Base-by-base conservation (phyloP, 2,797 vertebrate species). In the Acanthis flammea region DNA sequence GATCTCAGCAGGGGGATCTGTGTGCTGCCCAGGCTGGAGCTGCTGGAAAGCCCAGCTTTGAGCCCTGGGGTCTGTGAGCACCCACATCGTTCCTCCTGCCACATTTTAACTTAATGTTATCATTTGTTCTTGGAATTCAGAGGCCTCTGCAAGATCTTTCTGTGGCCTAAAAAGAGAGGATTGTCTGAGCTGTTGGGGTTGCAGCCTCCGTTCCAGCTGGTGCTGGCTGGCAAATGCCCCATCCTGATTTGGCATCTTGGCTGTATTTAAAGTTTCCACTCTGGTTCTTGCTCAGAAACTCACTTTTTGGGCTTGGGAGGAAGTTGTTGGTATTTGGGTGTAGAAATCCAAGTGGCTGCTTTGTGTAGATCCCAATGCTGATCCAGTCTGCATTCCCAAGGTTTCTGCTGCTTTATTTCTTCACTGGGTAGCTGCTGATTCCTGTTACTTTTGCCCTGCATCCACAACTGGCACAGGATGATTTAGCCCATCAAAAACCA, bases 221-320 rank as follows among this genome's bases (percentile, higher is more conserved):
- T 76, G 13, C 45, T 0, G 6, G 39, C 61, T 88, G 70, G 45
- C 70, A 73, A 60, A 54, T 0, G 0, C 21, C 57, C 2, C 4
- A 73, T 68, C 53, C 51, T 51, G 23, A 5, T 31, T 78, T 84
- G 66, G 27, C 11, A 45, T 82, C 53, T 42, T 62, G 33, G 22
- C 41, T 80, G 18, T 30, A 2, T 70, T 66, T 76, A 11, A 78
- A 63, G 41, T 70, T 74, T 63, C 30, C 39, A 93, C 37, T 63
- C 53, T 53, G 44, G 8, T 66, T 16, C 75, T 87, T 76, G 28
- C 51, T 91, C 0, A 0, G 76, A 74, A 85, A 31, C 12, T 55
- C 33, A 33, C 33, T 47, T 78, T 68, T 58, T 65, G 58, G 35
- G 47, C 18, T 12, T 22, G 23, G 27, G 13, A 12, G 44, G 51